Evolutionary conservation across 2,797 vertebrate genomes (phyloP), one percentile per base, ranked within the genome.

Genomic region (Spheniscus humboldti): DNA sequence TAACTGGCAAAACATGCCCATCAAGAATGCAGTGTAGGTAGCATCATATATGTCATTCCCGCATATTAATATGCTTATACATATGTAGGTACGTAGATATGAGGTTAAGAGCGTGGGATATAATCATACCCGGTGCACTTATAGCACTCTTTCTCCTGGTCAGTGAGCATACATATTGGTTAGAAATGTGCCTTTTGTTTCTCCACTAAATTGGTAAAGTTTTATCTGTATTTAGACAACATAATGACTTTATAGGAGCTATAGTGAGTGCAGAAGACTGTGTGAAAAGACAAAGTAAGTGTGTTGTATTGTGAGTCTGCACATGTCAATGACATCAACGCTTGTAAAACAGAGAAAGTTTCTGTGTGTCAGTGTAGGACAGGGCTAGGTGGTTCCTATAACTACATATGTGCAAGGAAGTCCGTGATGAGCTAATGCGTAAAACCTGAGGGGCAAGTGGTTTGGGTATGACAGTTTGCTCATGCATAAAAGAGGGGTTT

Each of bases 401-500:
- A 53, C 6, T 47, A 39, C 4, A 2, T 10, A 18, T 5, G 4
- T n/a, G 18, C 28, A 60, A 67, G 31, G 12, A 85, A 47, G 7
- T 52, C 20, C 78, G n/a, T 52, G 47, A 55, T 4, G 4, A 86
- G 7, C 2, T 33, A 53, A 37, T 15, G 3, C 0, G 1, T n/a
- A 48, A 75, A 81, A 78, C 3, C 52, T 14, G 11, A 55, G 9
- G 8, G 4, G 2, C 4, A 59, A 75, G 7, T 12, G 35, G 4
- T 17, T 72, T 62, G 9, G 30, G 9, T 33, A 23, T 22, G 35
- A 31, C 25, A 72, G 6, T 55, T 78, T 59, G 5, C 3, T 74
- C 1, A 1, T 28, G 25, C 5, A 67, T 24, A 53, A 85, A 48
- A 6, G 0, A 1, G 0, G 5, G 22, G 0, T 0, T 28, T 88